Evolutionary conservation across 2,888 invertebrate species (phyloP).

Genomic region (Phengaris arion): DNA sequence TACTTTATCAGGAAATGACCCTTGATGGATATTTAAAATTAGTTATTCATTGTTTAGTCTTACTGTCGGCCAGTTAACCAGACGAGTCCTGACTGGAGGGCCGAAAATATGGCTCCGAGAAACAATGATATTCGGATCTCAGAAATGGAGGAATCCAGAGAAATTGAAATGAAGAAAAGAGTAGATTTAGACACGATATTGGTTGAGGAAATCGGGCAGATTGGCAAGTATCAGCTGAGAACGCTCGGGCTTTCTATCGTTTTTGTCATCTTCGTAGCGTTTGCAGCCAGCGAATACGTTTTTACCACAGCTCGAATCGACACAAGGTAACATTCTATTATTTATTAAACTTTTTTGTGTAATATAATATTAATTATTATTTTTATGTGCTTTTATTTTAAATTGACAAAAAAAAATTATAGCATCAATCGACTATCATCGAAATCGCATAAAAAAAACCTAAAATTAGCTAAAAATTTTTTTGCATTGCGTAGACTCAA

Average conservation of each 20-base stretch:
- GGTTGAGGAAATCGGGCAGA: constrained; percentile 63
- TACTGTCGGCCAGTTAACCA: neutral
- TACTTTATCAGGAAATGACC: constrained; percentile 9
- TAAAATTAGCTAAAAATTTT: too few species aligned
- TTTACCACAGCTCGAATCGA: constrained; percentile 65
- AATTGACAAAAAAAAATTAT: too few species aligned
- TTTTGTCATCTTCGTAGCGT: constrained; percentile 55
- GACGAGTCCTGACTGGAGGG: neutral
- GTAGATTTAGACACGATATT: constrained; percentile 60
- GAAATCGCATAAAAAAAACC: too few species aligned
- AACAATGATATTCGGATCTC: neutral
- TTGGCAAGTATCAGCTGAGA: constrained; percentile 58
- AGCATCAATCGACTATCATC: neutral
- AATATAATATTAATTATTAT: neutral
- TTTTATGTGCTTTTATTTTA: neutral
- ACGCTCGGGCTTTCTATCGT: constrained; percentile 47
- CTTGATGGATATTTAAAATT: neutral
- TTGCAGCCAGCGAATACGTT: constrained; percentile 57
- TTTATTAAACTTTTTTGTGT: neutral
- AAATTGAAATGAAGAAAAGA: constrained; percentile 34
- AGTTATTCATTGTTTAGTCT: neutral
- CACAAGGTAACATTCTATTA: constrained; percentile 51
- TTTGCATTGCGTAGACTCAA: too few species aligned
- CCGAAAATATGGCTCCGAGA: constrained; percentile 10
- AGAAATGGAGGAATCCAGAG: neutral